Evolutionary conservation across 2,888 invertebrate species (phyloP).

Genomic region (Leptopilina syphax): DNA sequence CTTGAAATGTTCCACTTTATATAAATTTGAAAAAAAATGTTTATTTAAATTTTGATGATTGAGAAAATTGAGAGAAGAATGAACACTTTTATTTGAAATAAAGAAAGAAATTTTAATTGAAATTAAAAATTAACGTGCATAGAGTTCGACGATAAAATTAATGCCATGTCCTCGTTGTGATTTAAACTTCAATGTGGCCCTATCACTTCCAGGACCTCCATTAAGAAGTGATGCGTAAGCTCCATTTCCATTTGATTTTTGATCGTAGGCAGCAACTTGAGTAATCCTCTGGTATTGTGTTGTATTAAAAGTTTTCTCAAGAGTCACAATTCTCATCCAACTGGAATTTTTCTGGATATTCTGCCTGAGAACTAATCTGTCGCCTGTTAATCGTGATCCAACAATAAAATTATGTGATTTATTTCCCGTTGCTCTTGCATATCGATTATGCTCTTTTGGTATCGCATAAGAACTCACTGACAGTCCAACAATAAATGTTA

Average conservation of each 20-base stretch:
- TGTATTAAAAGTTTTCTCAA: conserved; percentile 62
- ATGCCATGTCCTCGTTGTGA: conserved; percentile 75
- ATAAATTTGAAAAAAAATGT: too few species aligned
- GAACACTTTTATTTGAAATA: too few species aligned
- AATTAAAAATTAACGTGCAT: conserved; percentile 59
- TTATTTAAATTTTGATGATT: too few species aligned
- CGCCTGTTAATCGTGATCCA: conserved; percentile 62
- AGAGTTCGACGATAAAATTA: conserved; percentile 75
- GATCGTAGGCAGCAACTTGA: conserved; percentile 74
- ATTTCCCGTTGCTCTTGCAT: background rate
- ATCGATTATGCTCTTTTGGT: background rate
- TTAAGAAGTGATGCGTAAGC: conserved; percentile 72
- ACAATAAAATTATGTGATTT: conserved; percentile 63
- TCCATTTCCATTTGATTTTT: conserved; percentile 76
- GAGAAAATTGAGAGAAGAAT: too few species aligned
- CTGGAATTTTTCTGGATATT: conserved; percentile 65
- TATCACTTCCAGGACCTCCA: conserved; percentile 72
- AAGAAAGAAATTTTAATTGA: too few species aligned
- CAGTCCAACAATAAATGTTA: background rate
- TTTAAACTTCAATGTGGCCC: conserved; percentile 73
- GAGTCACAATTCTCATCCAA: conserved; percentile 63
- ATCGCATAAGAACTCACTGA: conserved; percentile 10
- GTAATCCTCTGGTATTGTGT: conserved; percentile 68
- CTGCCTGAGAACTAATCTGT: conserved; percentile 56
- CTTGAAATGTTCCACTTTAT: too few species aligned